phyloP scores from a whole-genome alignment of 2,888 invertebrate species.

The Leptopterna dolabrata region DNA sequence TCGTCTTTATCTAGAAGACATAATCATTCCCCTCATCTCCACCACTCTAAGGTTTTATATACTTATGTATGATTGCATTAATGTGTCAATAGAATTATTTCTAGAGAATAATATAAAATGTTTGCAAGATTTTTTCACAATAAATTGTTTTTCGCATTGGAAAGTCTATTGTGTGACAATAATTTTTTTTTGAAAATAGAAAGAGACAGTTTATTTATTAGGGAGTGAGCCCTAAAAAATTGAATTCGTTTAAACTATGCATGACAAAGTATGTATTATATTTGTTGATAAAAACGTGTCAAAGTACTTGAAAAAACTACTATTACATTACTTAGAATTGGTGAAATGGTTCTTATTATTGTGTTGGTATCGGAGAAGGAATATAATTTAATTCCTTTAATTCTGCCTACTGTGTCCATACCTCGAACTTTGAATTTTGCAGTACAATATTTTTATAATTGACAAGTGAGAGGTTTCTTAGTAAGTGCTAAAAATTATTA shows the following conservation, averaged over 20 bases:
- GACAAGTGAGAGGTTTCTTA: conserved; percentile 39
- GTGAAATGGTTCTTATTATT: not conserved
- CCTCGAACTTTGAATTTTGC: conserved; percentile 21
- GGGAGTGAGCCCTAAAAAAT: not conserved
- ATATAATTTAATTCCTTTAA: not conserved
- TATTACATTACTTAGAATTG: not conserved
- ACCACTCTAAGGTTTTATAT: not conserved
- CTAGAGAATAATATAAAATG: not conserved
- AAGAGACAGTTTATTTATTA: not conserved
- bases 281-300: not conserved
- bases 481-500: conserved; percentile 62
- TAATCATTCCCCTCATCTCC: not conserved
- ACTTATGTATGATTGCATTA: not conserved
- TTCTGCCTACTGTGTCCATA: not conserved
- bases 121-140: not conserved
- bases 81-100: not conserved
- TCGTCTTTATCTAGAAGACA: not conserved
- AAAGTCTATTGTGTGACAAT: not conserved
- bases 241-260: not conserved
- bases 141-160: not conserved
- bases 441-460: conserved; percentile 32
- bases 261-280: not conserved
- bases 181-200: not conserved
- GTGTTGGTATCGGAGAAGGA: not conserved
- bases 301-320: not conserved